Base-by-base conservation (phyloP, 2,888 invertebrate species). In the Volucella bombylans region DNA sequence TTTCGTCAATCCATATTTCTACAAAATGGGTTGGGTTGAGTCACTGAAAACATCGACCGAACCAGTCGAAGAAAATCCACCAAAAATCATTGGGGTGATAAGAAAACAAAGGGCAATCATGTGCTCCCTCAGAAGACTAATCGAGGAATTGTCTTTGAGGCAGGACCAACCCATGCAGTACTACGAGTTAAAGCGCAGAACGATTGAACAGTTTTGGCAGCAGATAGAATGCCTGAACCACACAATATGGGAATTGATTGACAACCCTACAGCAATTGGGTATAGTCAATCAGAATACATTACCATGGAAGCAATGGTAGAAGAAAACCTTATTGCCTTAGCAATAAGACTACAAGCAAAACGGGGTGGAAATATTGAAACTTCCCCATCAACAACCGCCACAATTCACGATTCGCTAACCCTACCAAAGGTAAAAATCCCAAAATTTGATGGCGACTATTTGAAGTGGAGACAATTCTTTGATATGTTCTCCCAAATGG, bases 381-480 rank as follows among this genome's bases (percentile, higher is more conserved):
- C 49, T 31, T 1, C 18, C 54, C 10, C 18, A 79, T 9, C 15
- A 61, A 43, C 80, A 39, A 23, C 8, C 23, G 52, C 18, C 12
- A 15, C 41, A 39, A 52, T 39, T 15, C 52, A 65, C 43, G 49
- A 49, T 14, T 49, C 54, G 1, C 11, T 79, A 39, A 15, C 72
- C 11, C 10, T 67, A 43, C 80, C 54, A 52, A 73, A 65, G 14
- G 52, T 76, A 4, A 76, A 59, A 11, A 59, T 82, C 15, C 65
- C 71, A 52, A 73, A 65, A 18, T 52, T 82, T 4, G 65, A n/a
- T 61, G 80, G 67, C 8, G 61, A 50, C 38, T 67, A 61, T 12
- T 6, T 73, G 9, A 68, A 74, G 18, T 77, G 68, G 82, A 41
- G 61, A 15, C 77, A 67, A 72, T 76, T 78, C 14, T 52, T 50